phyloP scores from a whole-genome alignment of 1,140 invertebrate species.

The Trichonephila clavipes region DNA sequence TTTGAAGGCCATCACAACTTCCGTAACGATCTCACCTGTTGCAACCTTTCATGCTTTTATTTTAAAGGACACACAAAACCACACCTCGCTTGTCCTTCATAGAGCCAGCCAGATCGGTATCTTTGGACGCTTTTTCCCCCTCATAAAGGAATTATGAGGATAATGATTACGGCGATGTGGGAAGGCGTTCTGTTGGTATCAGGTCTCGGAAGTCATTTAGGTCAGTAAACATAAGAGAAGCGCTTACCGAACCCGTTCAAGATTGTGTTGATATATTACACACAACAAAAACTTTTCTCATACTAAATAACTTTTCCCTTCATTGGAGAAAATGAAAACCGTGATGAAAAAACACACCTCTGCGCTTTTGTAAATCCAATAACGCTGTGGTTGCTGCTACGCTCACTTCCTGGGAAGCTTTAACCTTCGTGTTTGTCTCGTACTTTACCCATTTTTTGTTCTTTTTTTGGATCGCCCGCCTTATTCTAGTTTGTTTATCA shows the following conservation, averaged over 20 bases:
- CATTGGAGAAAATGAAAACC: not conserved
- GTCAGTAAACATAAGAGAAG: not conserved
- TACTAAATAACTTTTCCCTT: not conserved
- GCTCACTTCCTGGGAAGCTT: not conserved
- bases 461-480: not conserved
- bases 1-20: conserved; percentile 26
- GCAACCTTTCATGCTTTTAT: not conserved
- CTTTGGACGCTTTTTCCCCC: not conserved
- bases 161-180: conserved; percentile 11
- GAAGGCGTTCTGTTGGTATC: conserved; percentile 62
- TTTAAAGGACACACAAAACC: not conserved
- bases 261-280: not conserved
- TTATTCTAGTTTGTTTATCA: not conserved
- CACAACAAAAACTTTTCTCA: not conserved
- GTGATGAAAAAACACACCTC: conserved; percentile 16
- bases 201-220: conserved; percentile 34
- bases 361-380: not conserved
- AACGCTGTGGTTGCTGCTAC: not conserved
- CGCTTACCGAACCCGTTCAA: not conserved
- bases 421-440: not conserved
- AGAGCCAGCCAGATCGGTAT: conserved; percentile 7
- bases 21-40: conserved; percentile 31
- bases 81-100: conserved; percentile 42
- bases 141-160: not conserved
- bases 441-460: not conserved